Conservation (phyloP, 1,140 invertebrate genomes). For the Harlomillsia oculata region DNA sequence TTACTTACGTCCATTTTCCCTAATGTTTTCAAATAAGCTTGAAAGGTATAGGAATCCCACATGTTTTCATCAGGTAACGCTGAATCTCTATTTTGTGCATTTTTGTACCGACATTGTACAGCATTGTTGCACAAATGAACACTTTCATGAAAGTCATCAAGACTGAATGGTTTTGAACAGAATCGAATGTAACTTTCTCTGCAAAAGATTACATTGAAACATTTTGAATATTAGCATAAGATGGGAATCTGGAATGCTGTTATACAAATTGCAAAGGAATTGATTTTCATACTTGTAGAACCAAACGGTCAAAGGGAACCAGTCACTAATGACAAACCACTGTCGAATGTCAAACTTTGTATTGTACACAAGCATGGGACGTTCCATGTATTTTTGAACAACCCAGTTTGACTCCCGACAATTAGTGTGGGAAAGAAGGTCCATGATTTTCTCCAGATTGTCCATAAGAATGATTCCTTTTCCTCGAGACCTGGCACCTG, state of each 20-base stretch:
- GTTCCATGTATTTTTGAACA: slow-evolving; percentile 47
- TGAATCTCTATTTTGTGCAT: slow-evolving; percentile 56
- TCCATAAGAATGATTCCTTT: slow-evolving; percentile 79
- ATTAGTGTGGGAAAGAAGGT: slow-evolving; percentile 52
- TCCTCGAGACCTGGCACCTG: slow-evolving; percentile 83
- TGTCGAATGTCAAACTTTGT: slow-evolving; percentile 90
- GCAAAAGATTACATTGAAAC: too few relatives aligned
- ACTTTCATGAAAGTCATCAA: slow-evolving; percentile 84
- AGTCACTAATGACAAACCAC: slow-evolving; percentile 84
- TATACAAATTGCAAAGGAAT: slow-evolving; percentile 4
- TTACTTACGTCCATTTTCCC: slow-evolving; percentile 66
- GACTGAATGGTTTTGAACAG: slow-evolving; percentile 78
- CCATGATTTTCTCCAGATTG: slow-evolving; percentile 73
- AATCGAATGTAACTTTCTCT: slow-evolving; percentile 84
- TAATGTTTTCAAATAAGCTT: slow-evolving; percentile 50
- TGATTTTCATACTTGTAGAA: slow-evolving; percentile 71
- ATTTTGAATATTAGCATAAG: too few relatives aligned
- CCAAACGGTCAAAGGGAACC: slow-evolving; percentile 84
- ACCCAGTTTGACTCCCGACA: slow-evolving; percentile 34
- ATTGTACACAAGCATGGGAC: slow-evolving; percentile 71
- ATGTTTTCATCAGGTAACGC: slow-evolving; percentile 64
- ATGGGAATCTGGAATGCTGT: slow-evolving; percentile 2
- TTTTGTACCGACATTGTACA: slow-evolving; percentile 83
- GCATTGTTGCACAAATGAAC: slow-evolving; percentile 90
- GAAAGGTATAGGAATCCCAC: slow-evolving; percentile 73